Evolutionary conservation across 2,113 vertebrate species (phyloP), one percentile per base, ranked within the genome.

Genomic region (Antechinus stuartii): DNA sequence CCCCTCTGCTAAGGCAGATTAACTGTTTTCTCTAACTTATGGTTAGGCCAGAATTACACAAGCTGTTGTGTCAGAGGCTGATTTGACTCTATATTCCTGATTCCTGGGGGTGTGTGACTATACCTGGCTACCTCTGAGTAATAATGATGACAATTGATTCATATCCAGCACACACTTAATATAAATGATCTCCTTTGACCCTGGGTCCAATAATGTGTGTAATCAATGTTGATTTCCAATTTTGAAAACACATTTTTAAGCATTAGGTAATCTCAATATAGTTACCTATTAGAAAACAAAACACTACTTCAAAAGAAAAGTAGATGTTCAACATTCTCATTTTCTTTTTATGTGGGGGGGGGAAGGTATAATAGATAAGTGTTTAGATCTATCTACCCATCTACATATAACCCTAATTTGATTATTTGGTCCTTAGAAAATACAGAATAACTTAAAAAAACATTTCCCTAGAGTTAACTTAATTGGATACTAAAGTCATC

Each of bases 161-260:
- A 92, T 92, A 2, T n/a, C 3, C 90, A 19, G 1, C 56, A 90
- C 25, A 12, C 8, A 53, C 3, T 76, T 35, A 4, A 68, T 14
- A 35, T 11, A 68, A 35, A 12, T 35, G 61, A 68, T 68, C 30
- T 76, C 61, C 6, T 76, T n/a, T 76, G 61, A 76, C 35, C 35
- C 30, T 35, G 61, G 61, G 30, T n/a, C 35, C 61, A 30, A 6
- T 84, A 95, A 94, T 94, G 50, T 96, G 19, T 89, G 90, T 19
- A 24, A 56, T 89, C 90, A 94, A 14, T 89, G 47, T 89, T 12
- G 57, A 1, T 95, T 14, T 93, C 26, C 84, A 91, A 16, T 93
- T 92, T 96, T 93, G 50, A 61, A 61, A 30, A 61, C 26, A 61
- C 27, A 91, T 96, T 84, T 96, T 94, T 92, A 90, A 61, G 57